Base-by-base conservation (phyloP, 2,888 invertebrate genomes). In the Polylopha cassiicola region DNA sequence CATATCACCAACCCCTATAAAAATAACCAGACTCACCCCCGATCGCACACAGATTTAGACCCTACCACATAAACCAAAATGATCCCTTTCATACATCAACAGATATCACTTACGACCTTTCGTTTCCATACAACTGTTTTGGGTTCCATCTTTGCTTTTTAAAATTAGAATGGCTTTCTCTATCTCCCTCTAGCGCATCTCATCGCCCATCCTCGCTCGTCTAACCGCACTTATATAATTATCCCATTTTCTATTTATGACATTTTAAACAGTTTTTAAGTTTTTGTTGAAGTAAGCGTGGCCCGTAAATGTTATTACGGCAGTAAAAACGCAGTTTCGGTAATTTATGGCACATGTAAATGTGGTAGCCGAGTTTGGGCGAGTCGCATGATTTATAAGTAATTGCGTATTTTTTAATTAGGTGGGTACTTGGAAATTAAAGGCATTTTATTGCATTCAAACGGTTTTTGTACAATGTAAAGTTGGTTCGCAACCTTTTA, bases 111-210 rank as follows among this genome's bases (percentile, higher is more conserved):
- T 79, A 74, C 61, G 65, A 70, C 68, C 61, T 73, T 56, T 55
- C 46, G 43, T 46, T 42, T 46, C 47, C 36, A 51, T 46, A 8
- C 29, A 36, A 24, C 21, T 81, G 71, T 77, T 82, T 84, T 67
- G 79, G 84, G 79, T 76, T 81, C 84, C 84, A 85, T 85, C 84
- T 85, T 85, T 84, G 73, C 79, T 82, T 84, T 84, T 84, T 84
- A 77, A 81, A 82, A 75, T 81, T 81, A 81, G 81, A 80, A 75
- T 73, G 55, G 61, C 49, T 69, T 55, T 65, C 46, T 54, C 64
- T 61, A 46, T 82, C 80, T 72, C 77, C 43, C 60, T 84, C 71
- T 48, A 44, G 31, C 65, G 16, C 58, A 48, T 46, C 47, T 29
- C 22, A 37, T 52, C 53, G 55, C 56, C 54, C 51, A 47, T 48